Evolutionary conservation across 2,888 invertebrate genomes (phyloP).

Genomic region (Laspeyria flexula): DNA sequence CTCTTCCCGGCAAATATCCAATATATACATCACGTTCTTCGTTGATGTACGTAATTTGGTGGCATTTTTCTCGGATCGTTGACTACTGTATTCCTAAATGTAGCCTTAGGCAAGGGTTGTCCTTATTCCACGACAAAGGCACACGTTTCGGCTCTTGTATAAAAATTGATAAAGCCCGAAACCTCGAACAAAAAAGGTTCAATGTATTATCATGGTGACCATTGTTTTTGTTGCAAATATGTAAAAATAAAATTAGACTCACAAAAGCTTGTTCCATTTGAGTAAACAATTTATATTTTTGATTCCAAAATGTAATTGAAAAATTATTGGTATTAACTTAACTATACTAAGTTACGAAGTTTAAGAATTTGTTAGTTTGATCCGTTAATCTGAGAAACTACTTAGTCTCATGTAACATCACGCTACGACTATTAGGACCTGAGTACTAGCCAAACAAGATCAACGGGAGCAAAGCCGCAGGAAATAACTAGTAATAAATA

Average conservation of each 20-base stretch:
- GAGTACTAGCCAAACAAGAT: too few species aligned
- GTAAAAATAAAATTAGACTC: constrained; percentile 12
- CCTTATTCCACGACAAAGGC: constrained; percentile 50
- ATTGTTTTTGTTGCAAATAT: constrained; percentile 19
- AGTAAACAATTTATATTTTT: too few species aligned
- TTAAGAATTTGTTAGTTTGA: too few species aligned
- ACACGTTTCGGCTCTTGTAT: constrained; percentile 19
- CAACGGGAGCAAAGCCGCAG: too few species aligned
- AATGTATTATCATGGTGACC: constrained; percentile 8
- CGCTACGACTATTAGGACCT: too few species aligned
- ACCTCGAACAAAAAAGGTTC: constrained; percentile 21
- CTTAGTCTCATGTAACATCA: too few species aligned
- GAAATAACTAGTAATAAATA: too few species aligned
- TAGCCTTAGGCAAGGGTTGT: constrained; percentile 46
- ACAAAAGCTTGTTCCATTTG: background rate
- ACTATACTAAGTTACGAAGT: too few species aligned
- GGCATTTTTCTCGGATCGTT: constrained; percentile 47
- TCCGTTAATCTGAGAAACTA: too few species aligned
- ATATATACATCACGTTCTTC: constrained; percentile 13
- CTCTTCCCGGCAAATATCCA: background rate
- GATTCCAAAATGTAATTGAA: too few species aligned
- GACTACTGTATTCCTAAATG: constrained; percentile 43
- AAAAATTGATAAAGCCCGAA: constrained; percentile 27
- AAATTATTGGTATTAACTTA: too few species aligned
- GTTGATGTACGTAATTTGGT: constrained; percentile 28